Evolutionary conservation across 2,888 invertebrate species (phyloP), one percentile per base, ranked within the genome.

Genomic region (Falcaria lacertinaria): DNA sequence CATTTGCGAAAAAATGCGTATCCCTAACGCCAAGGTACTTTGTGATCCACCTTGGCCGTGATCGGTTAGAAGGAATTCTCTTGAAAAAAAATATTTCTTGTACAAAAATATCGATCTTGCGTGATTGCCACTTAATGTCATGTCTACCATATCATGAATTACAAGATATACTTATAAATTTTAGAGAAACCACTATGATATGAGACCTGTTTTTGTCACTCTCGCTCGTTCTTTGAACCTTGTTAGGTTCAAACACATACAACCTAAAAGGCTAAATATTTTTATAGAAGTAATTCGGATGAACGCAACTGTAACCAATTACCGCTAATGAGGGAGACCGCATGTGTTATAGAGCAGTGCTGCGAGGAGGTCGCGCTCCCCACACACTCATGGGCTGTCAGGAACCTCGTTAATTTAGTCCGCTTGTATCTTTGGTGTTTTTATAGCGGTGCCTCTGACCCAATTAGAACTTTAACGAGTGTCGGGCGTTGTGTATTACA

Each of bases 301-400:
- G 44, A 39, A 22, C 35, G 13, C 36, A 37, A 42, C 32, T 46
- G 39, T 33, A 33, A 46, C 47, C 51, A 51, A 54, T 54, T 54
- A 54, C 44, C 43, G 35, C 46, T 46, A 47, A 47, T 47, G 50
- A 53, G 50, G 13, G 35, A 3, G 19, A 19, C 34, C 41, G 36
- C 19, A 15, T 36, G 33, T 22, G 13, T 19, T 14, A 6, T 19
- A 13, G 25, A 16, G 37, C 8, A 28, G 28, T 28, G 28, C 28
- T 11, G 11, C 28, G 28, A 13, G 19, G 36, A 36, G n/a, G 14
- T 14, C 22, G 15, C 37, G 14, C 22, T 22, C 4, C 19, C 22
- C 14, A 2, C 8, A 14, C n/a, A 33, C 33, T 19, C 15, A 22
- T 15, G 17, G 37, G 36, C 7, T 32, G 42, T 28, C 14, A 8